Evolutionary conservation across 2,113 vertebrate genomes (phyloP), one percentile per base, ranked within the genome.

Genomic region (Brachyhypopomus gauderio): DNA sequence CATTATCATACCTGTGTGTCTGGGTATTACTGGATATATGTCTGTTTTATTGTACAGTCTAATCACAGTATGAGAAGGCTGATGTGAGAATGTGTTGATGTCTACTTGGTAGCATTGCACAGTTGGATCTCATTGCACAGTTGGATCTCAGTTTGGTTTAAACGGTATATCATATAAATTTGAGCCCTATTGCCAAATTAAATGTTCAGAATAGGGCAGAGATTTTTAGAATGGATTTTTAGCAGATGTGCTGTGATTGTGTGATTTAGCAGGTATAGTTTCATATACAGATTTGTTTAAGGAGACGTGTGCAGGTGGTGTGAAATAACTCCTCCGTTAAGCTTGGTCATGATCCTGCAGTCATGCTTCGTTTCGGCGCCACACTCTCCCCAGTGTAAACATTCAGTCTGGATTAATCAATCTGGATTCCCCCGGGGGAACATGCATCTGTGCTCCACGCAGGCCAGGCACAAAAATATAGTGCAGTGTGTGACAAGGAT

Each of bases 391-490:
- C 45, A 48, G 66, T 56, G 41, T 75, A 56, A 69, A 71, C 75
- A 27, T 69, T 78, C 75, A 30, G 62, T 77, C 74, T 82, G 80
- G 75, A 82, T 82, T 52, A 72, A 77, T 82, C 74, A 55, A 71
- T 78, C 27, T 64, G 69, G 52, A 52, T 77, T 64, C 27, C 41
- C 74, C 45, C 34, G 34, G 38, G 74, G 55, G 48, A 55, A 45
- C 22, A 70, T 36, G 34, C 66, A 56, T 59, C 59, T 76, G 45
- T 73, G 75, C 22, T 60, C 52, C 19, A 62, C 45, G n/a, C 56
- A 22, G 8, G 12, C 45, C 64, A 67, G 80, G 52, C 73, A 75
- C 72, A 60, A 60, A 22, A 9, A 17, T 48, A 56, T 36, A 20
- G 66, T 17, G 45, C 71, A 56, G 8, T 73, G 55, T 17, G 5